Evolutionary conservation across 2,113 vertebrate species (phyloP).

Genomic region (Epinephelus cyanopodus): DNA sequence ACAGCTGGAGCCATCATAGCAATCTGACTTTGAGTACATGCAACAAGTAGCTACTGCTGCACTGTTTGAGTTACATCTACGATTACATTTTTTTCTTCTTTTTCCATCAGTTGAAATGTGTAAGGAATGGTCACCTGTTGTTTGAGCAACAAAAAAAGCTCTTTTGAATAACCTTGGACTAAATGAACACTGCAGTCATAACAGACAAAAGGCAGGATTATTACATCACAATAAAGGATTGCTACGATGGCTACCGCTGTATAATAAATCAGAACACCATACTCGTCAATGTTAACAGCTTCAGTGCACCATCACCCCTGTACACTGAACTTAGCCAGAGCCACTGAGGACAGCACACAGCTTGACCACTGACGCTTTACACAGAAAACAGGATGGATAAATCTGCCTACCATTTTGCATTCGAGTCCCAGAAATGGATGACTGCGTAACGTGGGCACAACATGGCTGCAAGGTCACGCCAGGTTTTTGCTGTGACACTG

Average conservation of each 20-base stretch:
- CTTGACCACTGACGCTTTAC: slow-evolving; percentile 16
- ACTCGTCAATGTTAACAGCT: slow-evolving; percentile 19
- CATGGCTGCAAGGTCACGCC: slow-evolving; percentile 66
- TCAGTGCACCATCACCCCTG: slow-evolving; percentile 14
- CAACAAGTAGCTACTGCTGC: slow-evolving; percentile 39
- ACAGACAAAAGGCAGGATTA: slow-evolving; percentile 19
- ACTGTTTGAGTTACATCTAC: background rate
- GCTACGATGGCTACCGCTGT: slow-evolving; percentile 54
- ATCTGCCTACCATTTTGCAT: slow-evolving; percentile 50
- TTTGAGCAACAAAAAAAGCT: slow-evolving; percentile 8
- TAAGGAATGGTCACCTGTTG: slow-evolving; percentile 35
- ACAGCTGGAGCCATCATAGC: slow-evolving; percentile 65
- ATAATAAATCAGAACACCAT: slow-evolving; percentile 29
- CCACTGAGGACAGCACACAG: slow-evolving; percentile 26
- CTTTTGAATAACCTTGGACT: slow-evolving; percentile 2
- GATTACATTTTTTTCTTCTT: background rate
- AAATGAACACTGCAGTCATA: slow-evolving; percentile 11
- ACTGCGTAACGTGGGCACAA: slow-evolving; percentile 47
- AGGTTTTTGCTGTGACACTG: slow-evolving; percentile 19
- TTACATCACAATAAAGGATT: slow-evolving; percentile 8
- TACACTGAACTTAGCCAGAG: slow-evolving; percentile 34
- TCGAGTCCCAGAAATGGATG: slow-evolving; percentile 44
- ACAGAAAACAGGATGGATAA: slow-evolving; percentile 23
- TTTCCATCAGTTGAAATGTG: slow-evolving; percentile 3
- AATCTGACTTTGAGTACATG: slow-evolving; percentile 24